phyloP scores from a whole-genome alignment of 2,113 vertebrate genomes.

The Odontesthes bonariensis region DNA sequence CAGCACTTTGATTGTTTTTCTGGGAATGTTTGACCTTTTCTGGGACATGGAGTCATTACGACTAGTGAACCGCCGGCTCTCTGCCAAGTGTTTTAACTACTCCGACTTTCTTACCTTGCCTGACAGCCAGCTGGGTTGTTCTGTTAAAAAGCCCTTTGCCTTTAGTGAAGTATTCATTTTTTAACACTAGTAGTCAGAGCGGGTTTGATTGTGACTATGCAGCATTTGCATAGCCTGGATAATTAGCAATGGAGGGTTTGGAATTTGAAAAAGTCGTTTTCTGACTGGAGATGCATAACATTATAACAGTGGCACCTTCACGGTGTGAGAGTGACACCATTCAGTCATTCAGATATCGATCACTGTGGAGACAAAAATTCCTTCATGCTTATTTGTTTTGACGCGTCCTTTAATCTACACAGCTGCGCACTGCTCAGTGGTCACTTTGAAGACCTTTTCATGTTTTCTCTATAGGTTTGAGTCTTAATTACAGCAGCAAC shows the following conservation, averaged over 20 bases:
- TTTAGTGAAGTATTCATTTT: too few relatives aligned
- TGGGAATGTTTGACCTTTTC: slow-evolving; percentile 54
- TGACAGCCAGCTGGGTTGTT: background rate
- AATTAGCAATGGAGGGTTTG: too few relatives aligned
- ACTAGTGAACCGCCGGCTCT: slow-evolving; percentile 47
- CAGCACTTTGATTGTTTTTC: slow-evolving; percentile 64
- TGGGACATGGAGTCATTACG: slow-evolving; percentile 54
- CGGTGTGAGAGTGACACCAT: too few relatives aligned
- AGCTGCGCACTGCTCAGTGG: too few relatives aligned
- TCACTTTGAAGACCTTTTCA: background rate
- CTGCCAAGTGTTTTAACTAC: slow-evolving; percentile 44
- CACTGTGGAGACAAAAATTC: too few relatives aligned
- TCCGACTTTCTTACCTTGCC: slow-evolving; percentile 10
- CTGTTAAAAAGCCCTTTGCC: background rate
- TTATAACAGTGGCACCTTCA: too few relatives aligned
- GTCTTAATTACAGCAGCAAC: background rate
- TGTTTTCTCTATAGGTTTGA: background rate
- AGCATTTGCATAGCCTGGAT: too few relatives aligned
- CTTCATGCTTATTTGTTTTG: background rate
- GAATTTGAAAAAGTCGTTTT: too few relatives aligned
- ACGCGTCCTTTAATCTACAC: background rate
- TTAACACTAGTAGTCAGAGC: too few relatives aligned
- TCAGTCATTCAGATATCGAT: too few relatives aligned
- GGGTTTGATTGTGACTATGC: too few relatives aligned
- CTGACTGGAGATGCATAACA: too few relatives aligned